Conservation (phyloP, 2,113 vertebrate species). For the Chaenocephalus aceratus region DNA sequence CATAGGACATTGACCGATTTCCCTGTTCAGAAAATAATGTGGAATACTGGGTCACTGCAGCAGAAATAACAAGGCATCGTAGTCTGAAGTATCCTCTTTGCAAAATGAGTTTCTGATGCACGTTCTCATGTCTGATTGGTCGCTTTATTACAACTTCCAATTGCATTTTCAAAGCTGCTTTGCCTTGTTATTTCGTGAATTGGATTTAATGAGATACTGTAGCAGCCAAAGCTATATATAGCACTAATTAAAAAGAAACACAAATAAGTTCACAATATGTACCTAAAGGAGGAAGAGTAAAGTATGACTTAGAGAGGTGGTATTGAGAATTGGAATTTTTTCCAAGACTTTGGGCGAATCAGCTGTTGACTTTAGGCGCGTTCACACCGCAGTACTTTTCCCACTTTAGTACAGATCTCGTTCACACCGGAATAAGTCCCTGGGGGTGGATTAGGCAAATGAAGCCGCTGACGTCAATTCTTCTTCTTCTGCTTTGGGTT, state of each 20-base stretch:
- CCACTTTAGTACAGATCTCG: too few relatives aligned
- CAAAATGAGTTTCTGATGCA: background rate
- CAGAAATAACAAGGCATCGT: conserved; percentile 20
- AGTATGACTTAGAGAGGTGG: background rate
- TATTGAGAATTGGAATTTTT: background rate
- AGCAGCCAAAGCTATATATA: background rate
- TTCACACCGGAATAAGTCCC: too few relatives aligned
- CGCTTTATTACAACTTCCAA: background rate
- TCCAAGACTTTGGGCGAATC: background rate
- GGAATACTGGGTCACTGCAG: conserved; percentile 21
- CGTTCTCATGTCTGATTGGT: background rate
- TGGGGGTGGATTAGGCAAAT: too few relatives aligned
- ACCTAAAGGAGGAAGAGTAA: background rate
- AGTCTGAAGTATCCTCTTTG: background rate
- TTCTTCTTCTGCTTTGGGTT: too few relatives aligned
- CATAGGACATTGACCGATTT: conserved; percentile 2
- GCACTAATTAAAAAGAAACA: too few relatives aligned
- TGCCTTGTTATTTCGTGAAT: conserved; percentile 7
- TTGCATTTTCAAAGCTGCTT: background rate
- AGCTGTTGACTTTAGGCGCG: background rate
- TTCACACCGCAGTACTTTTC: too few relatives aligned
- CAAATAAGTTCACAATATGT: too few relatives aligned
- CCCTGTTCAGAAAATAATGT: conserved; percentile 5
- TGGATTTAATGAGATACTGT: conserved; percentile 6
- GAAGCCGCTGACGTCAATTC: too few relatives aligned